These are phyloP conservation scores for Hydrozoanthus tunicans DNA, from an alignment of 64 coral and sea anemone genomes.

Conservation along the genomic window DNA sequence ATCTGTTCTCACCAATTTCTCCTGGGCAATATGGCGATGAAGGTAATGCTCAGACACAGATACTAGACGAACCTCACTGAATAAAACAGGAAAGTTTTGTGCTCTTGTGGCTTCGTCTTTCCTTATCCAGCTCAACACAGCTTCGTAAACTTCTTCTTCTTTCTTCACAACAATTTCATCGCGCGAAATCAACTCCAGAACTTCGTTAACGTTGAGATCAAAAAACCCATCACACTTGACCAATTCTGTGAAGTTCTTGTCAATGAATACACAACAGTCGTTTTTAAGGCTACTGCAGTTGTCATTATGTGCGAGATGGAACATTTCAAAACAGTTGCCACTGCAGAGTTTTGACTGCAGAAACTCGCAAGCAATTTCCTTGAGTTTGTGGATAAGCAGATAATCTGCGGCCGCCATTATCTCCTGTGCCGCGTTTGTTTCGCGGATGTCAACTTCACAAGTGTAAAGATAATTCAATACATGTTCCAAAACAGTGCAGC, in stretches of 20 bases:
- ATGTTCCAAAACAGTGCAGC: slow-evolving; percentile 42
- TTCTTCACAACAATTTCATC: slow-evolving; percentile 51
- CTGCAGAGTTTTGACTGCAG: slow-evolving; percentile 33
- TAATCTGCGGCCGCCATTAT: slow-evolving; percentile 58
- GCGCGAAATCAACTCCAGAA: slow-evolving; percentile 57
- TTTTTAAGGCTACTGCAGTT: slow-evolving; percentile 39
- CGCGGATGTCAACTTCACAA: slow-evolving; percentile 46
- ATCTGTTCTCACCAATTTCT: slow-evolving; percentile 34
- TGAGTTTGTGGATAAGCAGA: slow-evolving; percentile 56
- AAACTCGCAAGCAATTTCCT: slow-evolving; percentile 54
- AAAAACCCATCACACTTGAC: slow-evolving; percentile 41
- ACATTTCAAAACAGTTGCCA: slow-evolving; percentile 48
- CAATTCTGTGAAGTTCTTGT: slow-evolving; percentile 50
- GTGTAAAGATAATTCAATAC: slow-evolving; percentile 47
- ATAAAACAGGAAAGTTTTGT: slow-evolving; percentile 12
- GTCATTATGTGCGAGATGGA: slow-evolving; percentile 40
- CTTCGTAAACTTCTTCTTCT: slow-evolving; percentile 66
- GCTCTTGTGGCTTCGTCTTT: slow-evolving; percentile 30
- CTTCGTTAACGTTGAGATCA: slow-evolving; percentile 29
- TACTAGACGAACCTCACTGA: slow-evolving; percentile 50
- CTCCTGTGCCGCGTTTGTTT: slow-evolving; percentile 27
- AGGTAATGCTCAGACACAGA: slow-evolving; percentile 52
- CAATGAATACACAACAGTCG: slow-evolving; percentile 42
- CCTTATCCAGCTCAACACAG: slow-evolving; percentile 59
- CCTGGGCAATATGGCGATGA: slow-evolving; percentile 33